These are phyloP conservation scores for Synanthedon vespiformis DNA, from an alignment of 2,888 invertebrate genomes.

Conservation along the genomic window DNA sequence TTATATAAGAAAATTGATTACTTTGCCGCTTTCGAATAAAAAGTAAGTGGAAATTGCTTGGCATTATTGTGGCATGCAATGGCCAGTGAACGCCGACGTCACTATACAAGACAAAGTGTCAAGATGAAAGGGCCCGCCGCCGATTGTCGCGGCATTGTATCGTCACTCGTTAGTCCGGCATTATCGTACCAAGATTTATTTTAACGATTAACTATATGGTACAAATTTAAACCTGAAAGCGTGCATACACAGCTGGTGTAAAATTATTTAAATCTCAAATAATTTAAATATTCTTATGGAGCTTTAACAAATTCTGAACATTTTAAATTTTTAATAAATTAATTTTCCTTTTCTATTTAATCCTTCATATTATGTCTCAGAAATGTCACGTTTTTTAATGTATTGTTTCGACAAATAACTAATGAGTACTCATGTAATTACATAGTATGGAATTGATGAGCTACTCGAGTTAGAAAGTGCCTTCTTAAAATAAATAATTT, in stretches of 20 bases:
- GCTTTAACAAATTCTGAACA: too few species aligned
- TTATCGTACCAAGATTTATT: constrained; percentile 68
- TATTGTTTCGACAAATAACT: too few species aligned
- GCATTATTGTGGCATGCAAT: constrained; percentile 7
- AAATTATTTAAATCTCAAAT: too few species aligned
- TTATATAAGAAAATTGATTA: not conserved
- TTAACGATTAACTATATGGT: constrained; percentile 52
- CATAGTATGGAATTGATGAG: too few species aligned
- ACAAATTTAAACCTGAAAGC: constrained; percentile 16
- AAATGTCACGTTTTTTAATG: too few species aligned
- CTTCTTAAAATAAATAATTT: too few species aligned
- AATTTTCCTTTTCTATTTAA: too few species aligned
- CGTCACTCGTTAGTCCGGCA: constrained; percentile 65
- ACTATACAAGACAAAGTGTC: constrained; percentile 60
- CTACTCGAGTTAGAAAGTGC: too few species aligned
- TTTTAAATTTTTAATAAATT: too few species aligned
- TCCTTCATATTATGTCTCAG: too few species aligned
- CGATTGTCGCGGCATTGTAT: constrained; percentile 67
- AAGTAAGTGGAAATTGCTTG: not conserved
- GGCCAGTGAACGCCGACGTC: constrained; percentile 26
- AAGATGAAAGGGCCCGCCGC: constrained; percentile 63
- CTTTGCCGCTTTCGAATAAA: not conserved
- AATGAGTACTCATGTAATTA: too few species aligned
- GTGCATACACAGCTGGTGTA: constrained; percentile 2
- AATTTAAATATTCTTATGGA: too few species aligned